Evolutionary conservation across 2,888 invertebrate species (phyloP), one percentile per base, ranked within the genome.

Genomic region (Tubulanus polymorphus): DNA sequence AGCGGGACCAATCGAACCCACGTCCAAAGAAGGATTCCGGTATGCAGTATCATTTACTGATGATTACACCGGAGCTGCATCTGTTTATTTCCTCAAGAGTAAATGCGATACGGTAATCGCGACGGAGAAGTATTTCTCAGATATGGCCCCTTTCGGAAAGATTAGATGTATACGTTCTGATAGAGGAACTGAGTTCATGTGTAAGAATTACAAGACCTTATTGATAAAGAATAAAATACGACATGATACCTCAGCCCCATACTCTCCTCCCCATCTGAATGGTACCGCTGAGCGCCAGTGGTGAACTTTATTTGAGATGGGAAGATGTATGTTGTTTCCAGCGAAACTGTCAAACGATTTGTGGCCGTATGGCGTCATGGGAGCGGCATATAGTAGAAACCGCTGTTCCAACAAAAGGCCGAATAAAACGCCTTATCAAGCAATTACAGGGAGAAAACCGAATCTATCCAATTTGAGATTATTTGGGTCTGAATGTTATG

Each of bases 281-380:
- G 57, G 63, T 20, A 59, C 53, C 18, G 59, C 52, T 12, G 63
- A 63, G 35, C 32, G 59, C 20, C 25, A 37, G 2, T 57, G 63
- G 63, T 25, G 59, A 10, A 51, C 56, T 20, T n/a, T 63, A 18
- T 61, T 61, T 46, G 56, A 63, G 26, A 63, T 56, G 58, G 55
- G 37, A n/a, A 50, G 59, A 53, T 61, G 57, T 41, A 37, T 63
- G 45, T 29, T 41, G 20, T 25, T 55, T 25, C 37, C 57, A 41
- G 29, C 57, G 15, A 37, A 41, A 10, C 35, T 62, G 27, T 51
- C 60, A n/a, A 60, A 60, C 41, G 37, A 27, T 15, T 23, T 60
- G 50, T 63, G 63, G 63, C 30, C 41, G 28, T 60, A 60, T 54
- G 60, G 54, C 25, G 55, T 60, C 2, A 49, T 55, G 53, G 30